phyloP scores from a whole-genome alignment of 2,888 invertebrate species.

The Cosmopolites sordidus region DNA sequence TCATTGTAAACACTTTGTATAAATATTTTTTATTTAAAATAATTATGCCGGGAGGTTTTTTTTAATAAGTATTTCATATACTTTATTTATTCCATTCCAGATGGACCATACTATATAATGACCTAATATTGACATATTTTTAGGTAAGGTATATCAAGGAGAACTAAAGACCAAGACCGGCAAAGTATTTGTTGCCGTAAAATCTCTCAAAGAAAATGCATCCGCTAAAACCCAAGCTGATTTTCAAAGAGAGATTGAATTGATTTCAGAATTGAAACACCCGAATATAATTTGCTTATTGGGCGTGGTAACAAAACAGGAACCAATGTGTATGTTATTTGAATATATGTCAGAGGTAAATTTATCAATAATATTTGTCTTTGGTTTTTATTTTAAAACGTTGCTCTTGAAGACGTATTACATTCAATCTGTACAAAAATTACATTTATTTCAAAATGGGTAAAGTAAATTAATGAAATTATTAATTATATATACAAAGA shows the following conservation, averaged over 20 bases:
- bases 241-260: slow-evolving; percentile 89
- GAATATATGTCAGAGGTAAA: slow-evolving; percentile 84
- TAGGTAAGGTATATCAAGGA: slow-evolving; percentile 90
- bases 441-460: no score
- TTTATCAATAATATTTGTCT: background rate
- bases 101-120: no score
- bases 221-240: slow-evolving; percentile 87
- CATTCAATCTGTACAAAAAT: no score
- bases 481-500: no score
- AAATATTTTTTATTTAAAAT: no score
- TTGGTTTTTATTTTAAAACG: no score
- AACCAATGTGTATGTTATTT: slow-evolving; percentile 93
- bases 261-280: slow-evolving; percentile 91
- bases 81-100: no score
- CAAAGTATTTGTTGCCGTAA: slow-evolving; percentile 82
- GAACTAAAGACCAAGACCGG: slow-evolving; percentile 70
- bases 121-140: slow-evolving; percentile 16
- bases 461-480: no score
- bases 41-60: no score
- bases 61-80: no score
- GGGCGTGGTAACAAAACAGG: slow-evolving; percentile 84
- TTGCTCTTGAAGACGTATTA: no score
- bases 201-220: slow-evolving; percentile 90
- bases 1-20: no score
- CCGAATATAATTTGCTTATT: slow-evolving; percentile 93